Conservation (phyloP, 1,140 invertebrate genomes). For the Steinernema khuongi region DNA sequence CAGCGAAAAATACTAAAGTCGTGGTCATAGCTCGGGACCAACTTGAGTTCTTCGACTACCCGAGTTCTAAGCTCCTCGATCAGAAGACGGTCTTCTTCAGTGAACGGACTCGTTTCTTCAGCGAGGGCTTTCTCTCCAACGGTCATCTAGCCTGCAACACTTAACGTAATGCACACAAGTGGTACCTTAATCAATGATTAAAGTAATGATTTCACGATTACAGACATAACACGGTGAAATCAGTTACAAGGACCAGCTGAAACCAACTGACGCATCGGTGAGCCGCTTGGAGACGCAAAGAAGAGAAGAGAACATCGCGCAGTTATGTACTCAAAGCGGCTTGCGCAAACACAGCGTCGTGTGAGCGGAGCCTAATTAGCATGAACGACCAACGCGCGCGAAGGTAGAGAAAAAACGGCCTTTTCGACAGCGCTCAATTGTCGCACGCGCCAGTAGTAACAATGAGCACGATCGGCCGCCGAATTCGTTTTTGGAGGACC, state of each 20-base stretch:
- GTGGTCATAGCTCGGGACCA: conserved; percentile 46
- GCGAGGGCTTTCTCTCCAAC: not conserved
- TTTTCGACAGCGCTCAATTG: not conserved
- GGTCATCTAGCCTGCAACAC: not conserved
- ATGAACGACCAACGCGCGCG: not conserved
- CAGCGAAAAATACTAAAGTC: conserved; percentile 41
- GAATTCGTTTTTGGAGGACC: not conserved
- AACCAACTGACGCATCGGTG: not conserved
- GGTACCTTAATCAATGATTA: no score
- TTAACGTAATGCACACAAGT: no score
- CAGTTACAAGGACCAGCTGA: not conserved
- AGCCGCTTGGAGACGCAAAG: not conserved
- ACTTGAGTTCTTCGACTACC: conserved; percentile 31
- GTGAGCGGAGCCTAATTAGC: not conserved
- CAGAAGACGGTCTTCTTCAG: not conserved
- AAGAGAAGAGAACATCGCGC: not conserved
- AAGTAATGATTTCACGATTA: no score
- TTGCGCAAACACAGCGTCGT: not conserved
- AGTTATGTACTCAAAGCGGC: conserved; percentile 6
- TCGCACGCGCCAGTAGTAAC: not conserved
- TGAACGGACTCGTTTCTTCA: not conserved
- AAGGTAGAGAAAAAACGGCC: not conserved
- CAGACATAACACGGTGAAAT: no score
- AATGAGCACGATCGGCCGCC: not conserved
- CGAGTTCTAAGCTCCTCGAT: not conserved